These are phyloP conservation scores for Macrochelys suwanniensis DNA, from an alignment of 2,797 vertebrate species.

Conservation along the genomic window DNA sequence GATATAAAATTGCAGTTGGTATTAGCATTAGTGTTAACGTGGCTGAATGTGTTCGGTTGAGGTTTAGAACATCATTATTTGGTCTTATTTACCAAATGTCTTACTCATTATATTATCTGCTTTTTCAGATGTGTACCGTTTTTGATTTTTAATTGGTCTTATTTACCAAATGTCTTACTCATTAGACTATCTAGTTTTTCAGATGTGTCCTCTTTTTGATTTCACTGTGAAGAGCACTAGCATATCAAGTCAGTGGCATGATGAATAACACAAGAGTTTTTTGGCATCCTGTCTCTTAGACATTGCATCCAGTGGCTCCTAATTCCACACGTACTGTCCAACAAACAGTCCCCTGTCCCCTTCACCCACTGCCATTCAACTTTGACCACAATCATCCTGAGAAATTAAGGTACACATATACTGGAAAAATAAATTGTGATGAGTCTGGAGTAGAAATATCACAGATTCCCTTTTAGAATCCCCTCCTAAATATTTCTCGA, in stretches of 20 bases:
- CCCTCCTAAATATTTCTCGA: background rate
- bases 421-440: accelerated
- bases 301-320: background rate
- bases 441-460: background rate
- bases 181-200: constrained; percentile 81
- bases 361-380: background rate
- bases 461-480: background rate
- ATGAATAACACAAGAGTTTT: constrained; percentile 5
- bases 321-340: background rate
- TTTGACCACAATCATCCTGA: background rate
- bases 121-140: constrained; percentile 79
- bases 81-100: constrained; percentile 81
- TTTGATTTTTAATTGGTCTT: constrained; percentile 82
- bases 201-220: constrained; percentile 69
- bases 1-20: constrained; percentile 3
- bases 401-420: background rate
- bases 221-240: constrained; percentile 46
- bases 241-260: background rate
- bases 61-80: constrained; percentile 75
- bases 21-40: background rate
- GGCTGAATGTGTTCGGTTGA: constrained; percentile 40
- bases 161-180: constrained; percentile 84
- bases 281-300: constrained; percentile 7
- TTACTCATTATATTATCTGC: constrained; percentile 83
- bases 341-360: background rate